Percentiles rank a stretch among this genome's conserved stretches.
These are phyloP conservation scores for Mugil cephalus DNA, from an alignment of 2,113 vertebrate genomes.

Conservation along the genomic window DNA sequence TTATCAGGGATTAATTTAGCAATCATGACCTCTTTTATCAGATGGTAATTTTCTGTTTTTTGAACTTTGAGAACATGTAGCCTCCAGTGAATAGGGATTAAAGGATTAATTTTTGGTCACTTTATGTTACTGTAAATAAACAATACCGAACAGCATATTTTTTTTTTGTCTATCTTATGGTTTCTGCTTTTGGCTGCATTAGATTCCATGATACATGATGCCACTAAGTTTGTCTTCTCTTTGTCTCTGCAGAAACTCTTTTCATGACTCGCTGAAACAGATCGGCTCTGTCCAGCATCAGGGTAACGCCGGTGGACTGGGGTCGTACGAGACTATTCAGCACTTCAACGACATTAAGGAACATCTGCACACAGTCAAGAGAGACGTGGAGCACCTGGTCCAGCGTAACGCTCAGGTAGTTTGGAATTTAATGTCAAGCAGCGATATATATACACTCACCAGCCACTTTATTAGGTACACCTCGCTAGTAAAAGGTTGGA, in stretches of 20 bases:
- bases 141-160: slow-evolving; percentile 48
- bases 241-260: slow-evolving; percentile 83
- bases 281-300: slow-evolving; percentile 86
- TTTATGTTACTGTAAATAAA: slow-evolving; percentile 59
- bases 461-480: too few relatives aligned
- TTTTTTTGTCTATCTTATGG: slow-evolving; percentile 21
- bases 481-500: too few relatives aligned
- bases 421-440: background rate
- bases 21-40: slow-evolving; percentile 80
- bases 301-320: slow-evolving; percentile 77
- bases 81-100: slow-evolving; percentile 75
- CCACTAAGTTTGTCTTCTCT: slow-evolving; percentile 16
- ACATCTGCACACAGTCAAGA: slow-evolving; percentile 92
- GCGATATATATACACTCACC: too few relatives aligned
- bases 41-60: slow-evolving; percentile 77
- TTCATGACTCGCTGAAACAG: slow-evolving; percentile 87
- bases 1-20: slow-evolving; percentile 84
- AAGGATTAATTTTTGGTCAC: slow-evolving; percentile 69
- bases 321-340: slow-evolving; percentile 90
- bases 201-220: background rate
- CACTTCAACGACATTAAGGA: slow-evolving; percentile 98
- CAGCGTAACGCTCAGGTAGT: slow-evolving; percentile 82
- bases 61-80: slow-evolving; percentile 69
- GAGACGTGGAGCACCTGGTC: slow-evolving; percentile 90
- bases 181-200: background rate